These are phyloP conservation scores for Sander vitreus DNA, from an alignment of 2,113 vertebrate species.

Conservation along the genomic window DNA sequence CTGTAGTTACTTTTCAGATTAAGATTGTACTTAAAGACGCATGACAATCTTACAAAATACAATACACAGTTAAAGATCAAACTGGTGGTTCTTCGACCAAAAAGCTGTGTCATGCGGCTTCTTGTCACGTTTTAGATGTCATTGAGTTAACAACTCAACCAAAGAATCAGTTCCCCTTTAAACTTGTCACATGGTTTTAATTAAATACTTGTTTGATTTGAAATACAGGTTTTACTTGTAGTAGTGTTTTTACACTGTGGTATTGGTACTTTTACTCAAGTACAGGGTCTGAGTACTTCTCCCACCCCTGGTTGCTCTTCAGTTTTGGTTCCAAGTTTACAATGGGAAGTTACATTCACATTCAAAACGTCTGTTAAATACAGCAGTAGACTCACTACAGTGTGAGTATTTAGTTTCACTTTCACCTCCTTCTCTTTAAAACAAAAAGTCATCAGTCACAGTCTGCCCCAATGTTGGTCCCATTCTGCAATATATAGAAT, in stretches of 20 bases:
- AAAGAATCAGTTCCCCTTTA: background rate
- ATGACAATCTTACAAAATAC: background rate
- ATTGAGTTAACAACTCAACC: background rate
- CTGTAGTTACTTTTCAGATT: background rate
- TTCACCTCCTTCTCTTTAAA: background rate
- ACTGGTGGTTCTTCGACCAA: background rate
- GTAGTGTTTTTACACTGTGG: background rate
- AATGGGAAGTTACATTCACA: background rate
- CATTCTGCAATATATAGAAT: background rate
- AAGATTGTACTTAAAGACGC: background rate
- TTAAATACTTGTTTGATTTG: background rate
- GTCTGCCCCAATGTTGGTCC: background rate
- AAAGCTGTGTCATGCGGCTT: background rate
- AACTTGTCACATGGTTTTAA: background rate
- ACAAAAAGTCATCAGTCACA: background rate
- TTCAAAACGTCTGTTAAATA: background rate
- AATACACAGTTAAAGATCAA: background rate
- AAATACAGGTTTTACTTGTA: background rate
- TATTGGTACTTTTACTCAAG: background rate
- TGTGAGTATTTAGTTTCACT: constrained; percentile 2
- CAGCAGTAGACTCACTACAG: background rate
- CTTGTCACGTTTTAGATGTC: background rate
- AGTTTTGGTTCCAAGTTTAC: background rate
- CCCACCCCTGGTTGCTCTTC: background rate
- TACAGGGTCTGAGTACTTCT: background rate